These are phyloP conservation scores for Leptinotarsa lineolata DNA, from an alignment of 1,140 invertebrate species.

Conservation along the genomic window DNA sequence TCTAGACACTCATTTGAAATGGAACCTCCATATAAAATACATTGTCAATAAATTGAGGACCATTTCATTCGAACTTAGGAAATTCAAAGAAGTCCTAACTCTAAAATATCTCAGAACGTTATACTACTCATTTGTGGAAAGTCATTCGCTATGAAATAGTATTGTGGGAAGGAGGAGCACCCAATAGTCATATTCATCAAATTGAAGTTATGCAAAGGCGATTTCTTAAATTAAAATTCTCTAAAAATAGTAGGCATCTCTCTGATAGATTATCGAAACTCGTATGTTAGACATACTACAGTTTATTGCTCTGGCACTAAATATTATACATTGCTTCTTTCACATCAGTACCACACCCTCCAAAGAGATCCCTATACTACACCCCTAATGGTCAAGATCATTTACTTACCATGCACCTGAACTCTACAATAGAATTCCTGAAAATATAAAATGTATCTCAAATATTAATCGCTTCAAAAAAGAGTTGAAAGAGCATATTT, in stretches of 20 bases:
- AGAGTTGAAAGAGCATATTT: too few relatives aligned
- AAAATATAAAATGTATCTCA: too few relatives aligned
- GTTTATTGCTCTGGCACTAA: conserved; percentile 8
- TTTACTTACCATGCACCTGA: too few relatives aligned
- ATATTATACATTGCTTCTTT: conserved; percentile 11
- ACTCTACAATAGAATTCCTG: too few relatives aligned
- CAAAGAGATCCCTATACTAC: neutral
- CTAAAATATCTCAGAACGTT: neutral
- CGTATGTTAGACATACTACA: neutral
- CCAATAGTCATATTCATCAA: neutral
- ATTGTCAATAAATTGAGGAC: neutral
- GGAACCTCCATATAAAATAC: neutral
- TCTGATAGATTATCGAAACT: conserved; percentile 5
- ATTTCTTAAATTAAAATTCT: conserved; percentile 4
- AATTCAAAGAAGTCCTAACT: neutral
- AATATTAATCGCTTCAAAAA: too few relatives aligned
- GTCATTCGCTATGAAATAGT: neutral
- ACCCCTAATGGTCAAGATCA: neutral
- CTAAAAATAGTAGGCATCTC: conserved; percentile 11
- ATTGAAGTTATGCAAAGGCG: conserved; percentile 9
- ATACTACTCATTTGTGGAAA: conserved; percentile 19
- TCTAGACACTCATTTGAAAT: neutral
- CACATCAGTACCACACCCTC: conserved; percentile 9
- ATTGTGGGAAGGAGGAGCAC: neutral
- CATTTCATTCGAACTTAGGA: neutral